Conservation (phyloP, 2,113 vertebrate genomes). For the Cottus gobio region DNA sequence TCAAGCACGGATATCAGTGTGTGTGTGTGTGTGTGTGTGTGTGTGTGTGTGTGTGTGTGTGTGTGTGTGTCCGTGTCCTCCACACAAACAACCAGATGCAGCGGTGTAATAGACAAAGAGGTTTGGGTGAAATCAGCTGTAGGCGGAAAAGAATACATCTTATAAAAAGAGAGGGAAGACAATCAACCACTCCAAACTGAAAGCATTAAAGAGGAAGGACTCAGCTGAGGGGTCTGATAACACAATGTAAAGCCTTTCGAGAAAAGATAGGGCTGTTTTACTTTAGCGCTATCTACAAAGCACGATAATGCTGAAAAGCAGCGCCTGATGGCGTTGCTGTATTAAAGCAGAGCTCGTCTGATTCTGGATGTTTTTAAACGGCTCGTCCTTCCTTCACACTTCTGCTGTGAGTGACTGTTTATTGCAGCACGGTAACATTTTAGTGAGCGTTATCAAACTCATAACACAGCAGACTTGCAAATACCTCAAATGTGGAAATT, state of each 20-base stretch:
- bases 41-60: conserved; percentile 6
- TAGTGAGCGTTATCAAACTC: neutral
- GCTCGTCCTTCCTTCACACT: neutral
- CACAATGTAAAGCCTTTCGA: conserved; percentile 18
- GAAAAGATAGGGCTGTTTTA: conserved; percentile 14
- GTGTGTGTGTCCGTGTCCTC: conserved; percentile 4
- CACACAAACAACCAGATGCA: conserved; percentile 34
- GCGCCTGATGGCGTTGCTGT: neutral
- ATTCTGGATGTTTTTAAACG: conserved; percentile 13
- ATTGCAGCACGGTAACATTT: conserved; percentile 14
- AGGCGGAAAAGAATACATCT: conserved; percentile 30
- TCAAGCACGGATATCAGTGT: neutral
- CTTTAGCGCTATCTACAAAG: conserved; percentile 8
- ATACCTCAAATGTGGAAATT: neutral
- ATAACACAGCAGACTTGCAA: neutral
- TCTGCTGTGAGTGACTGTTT: neutral
- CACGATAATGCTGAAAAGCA: neutral
- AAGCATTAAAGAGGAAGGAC: conserved; percentile 18
- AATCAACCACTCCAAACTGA: conserved; percentile 28
- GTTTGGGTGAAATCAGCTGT: conserved; percentile 37
- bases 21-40: conserved; percentile 2
- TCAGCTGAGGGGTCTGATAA: conserved; percentile 11
- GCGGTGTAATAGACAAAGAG: conserved; percentile 30
- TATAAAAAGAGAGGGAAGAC: conserved; percentile 22
- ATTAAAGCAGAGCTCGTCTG: neutral